Evolutionary conservation across 2,113 vertebrate species (phyloP), one percentile per base, ranked within the genome.

Genomic region (Cheirogaleus medius): DNA sequence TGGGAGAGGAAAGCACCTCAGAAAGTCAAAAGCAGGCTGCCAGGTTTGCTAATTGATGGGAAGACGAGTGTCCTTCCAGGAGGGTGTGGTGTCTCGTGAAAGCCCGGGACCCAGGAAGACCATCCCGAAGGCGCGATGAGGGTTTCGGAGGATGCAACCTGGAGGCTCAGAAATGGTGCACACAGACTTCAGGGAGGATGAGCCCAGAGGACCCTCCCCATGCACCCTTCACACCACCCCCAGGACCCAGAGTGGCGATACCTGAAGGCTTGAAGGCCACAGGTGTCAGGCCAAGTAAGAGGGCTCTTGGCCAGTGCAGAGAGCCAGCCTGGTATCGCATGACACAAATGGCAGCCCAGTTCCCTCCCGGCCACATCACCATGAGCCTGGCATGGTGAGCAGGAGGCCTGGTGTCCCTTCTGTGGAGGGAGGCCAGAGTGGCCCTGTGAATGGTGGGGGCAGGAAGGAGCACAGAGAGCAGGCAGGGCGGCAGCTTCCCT

Each of bases 141-240:
- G 47, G 4, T 18, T 54, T 39, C 3, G 18, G 32, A 64, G 44
- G n/a, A 23, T 11, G 5, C 49, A 58, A 23, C 39, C 60, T 49
- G 7, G 63, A 85, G 71, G 52, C 37, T 77, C 10, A 23, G 29
- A 73, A 81, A 34, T 34, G 12, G 9, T 56, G 20, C 4, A n/a
- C 27, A 1, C 3, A 54, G 18, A 17, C 47, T 74, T 39, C 14
- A 34, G 47, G 29, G 37, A 49, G 25, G 39, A 11, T n/a, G n/a
- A 47, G 17, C 2, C 47, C 13, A 12, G 9, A 34, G 42, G 66
- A 27, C 3, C 44, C 10, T 9, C 20, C 20, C 29, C 23, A 11
- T 21, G 58, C 0, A 2, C n/a, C 20, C 56, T 29, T 44, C 58
- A 39, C 2, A 27, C 17, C 9, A 1, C 6, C 7, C 25, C 9